phyloP scores from a whole-genome alignment of 2,888 invertebrate genomes.

The Polyommatus icarus region DNA sequence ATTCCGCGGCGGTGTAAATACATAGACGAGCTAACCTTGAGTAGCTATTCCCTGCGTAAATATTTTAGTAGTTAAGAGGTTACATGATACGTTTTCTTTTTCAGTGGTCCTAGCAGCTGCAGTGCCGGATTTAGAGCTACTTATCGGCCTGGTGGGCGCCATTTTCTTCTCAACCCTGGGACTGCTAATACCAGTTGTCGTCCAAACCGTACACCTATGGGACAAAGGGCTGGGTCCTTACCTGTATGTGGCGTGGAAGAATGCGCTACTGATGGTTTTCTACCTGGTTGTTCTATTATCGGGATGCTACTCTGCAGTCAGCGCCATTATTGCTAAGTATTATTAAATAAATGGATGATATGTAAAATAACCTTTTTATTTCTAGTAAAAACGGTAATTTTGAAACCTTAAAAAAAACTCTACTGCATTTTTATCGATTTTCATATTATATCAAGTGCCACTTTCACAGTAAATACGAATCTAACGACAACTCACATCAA shows the following conservation, averaged over 20 bases:
- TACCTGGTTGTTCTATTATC: constrained; percentile 61
- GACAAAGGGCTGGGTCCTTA: constrained; percentile 82
- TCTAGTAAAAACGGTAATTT: too few relatives aligned
- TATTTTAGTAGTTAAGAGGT: too few relatives aligned
- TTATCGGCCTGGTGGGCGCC: constrained; percentile 94
- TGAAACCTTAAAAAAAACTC: too few relatives aligned
- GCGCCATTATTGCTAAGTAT: constrained; percentile 49
- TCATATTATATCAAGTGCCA: too few relatives aligned
- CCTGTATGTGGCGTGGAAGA: constrained; percentile 85
- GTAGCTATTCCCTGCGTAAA: too few relatives aligned
- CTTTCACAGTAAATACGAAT: too few relatives aligned
- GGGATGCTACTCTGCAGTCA: constrained; percentile 61
- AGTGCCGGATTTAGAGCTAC: constrained; percentile 90
- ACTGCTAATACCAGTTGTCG: constrained; percentile 85
- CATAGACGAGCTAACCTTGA: too few relatives aligned
- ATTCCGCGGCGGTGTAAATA: too few relatives aligned
- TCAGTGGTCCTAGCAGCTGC: constrained; percentile 86
- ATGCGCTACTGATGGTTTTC: constrained; percentile 65
- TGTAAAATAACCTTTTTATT: background rate
- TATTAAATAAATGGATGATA: constrained; percentile 6
- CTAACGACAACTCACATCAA: too few relatives aligned
- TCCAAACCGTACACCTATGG: constrained; percentile 87
- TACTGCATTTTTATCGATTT: too few relatives aligned
- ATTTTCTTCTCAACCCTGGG: constrained; percentile 87
- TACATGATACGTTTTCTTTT: constrained; percentile 48